A percentile compares a stretch with the other conserved stretches of the same genome.
phyloP scores from a whole-genome alignment of 1,140 invertebrate genomes.

The Microplitis demolitor region DNA sequence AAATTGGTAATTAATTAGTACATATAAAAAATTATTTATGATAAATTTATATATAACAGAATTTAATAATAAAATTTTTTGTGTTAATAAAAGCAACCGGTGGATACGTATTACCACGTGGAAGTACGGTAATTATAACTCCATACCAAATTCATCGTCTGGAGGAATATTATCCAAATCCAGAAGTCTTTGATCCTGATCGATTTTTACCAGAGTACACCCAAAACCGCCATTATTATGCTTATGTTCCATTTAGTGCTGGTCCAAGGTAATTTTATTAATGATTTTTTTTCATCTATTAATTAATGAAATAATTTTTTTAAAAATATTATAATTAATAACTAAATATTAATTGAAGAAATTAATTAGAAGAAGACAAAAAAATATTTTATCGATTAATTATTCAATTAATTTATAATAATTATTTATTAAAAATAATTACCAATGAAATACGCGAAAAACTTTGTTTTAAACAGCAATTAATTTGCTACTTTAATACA shows the following conservation, averaged over 20 bases:
- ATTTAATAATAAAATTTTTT: neutral
- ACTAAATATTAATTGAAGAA: too few relatives aligned
- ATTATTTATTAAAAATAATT: too few relatives aligned
- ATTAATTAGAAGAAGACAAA: too few relatives aligned
- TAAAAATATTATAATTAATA: neutral
- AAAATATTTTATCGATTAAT: too few relatives aligned
- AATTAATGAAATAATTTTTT: slow-evolving; percentile 24
- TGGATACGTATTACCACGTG: slow-evolving; percentile 67
- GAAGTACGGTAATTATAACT: slow-evolving; percentile 70
- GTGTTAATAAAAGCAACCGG: slow-evolving; percentile 56
- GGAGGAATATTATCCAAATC: slow-evolving; percentile 79
- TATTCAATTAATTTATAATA: too few relatives aligned
- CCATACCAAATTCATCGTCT: slow-evolving; percentile 78
- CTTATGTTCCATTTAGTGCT: slow-evolving; percentile 89
- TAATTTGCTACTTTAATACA: too few relatives aligned
- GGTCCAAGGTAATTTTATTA: slow-evolving; percentile 72
- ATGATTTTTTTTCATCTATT: neutral
- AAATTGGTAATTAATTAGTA: slow-evolving; percentile 62
- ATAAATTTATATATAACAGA: too few relatives aligned
- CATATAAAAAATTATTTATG: too few relatives aligned
- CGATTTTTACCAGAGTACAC: slow-evolving; percentile 86
- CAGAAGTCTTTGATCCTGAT: slow-evolving; percentile 86
- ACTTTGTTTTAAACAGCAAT: too few relatives aligned
- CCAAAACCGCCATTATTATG: slow-evolving; percentile 80
- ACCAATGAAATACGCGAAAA: too few relatives aligned